phyloP scores from a whole-genome alignment of 2,113 vertebrate species.

The Prionailurus viverrinus region DNA sequence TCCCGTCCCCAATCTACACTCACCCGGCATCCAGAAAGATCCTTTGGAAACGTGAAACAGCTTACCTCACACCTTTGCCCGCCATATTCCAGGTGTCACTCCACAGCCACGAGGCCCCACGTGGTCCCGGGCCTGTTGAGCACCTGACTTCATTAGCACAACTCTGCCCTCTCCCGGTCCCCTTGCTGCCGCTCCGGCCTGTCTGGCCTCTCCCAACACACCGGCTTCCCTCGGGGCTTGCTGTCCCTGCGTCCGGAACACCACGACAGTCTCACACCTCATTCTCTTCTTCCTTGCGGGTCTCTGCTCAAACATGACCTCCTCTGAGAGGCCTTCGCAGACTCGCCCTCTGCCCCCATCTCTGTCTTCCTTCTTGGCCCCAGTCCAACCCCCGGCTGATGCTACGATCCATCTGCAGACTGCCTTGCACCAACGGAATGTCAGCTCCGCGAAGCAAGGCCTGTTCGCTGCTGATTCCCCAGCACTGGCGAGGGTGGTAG shows the following conservation, averaged over 20 bases:
- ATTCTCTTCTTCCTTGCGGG: not conserved
- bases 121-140: not conserved
- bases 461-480: not conserved
- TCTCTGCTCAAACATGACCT: not conserved
- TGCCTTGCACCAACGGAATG: not conserved
- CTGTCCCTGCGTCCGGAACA: not conserved
- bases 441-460: accelerated
- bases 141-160: not conserved
- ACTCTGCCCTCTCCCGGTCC: not conserved
- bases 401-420: not conserved
- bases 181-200: not conserved
- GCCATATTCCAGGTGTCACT: too few relatives aligned
- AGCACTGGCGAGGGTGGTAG: accelerated
- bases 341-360: not conserved
- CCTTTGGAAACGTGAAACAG: not conserved
- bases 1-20: too few relatives aligned
- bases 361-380: not conserved
- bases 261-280: not conserved
- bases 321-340: not conserved
- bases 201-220: not conserved
- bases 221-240: not conserved
- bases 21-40: not conserved
- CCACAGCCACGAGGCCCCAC: not conserved
- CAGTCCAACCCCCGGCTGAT: not conserved
- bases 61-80: not conserved